Evolutionary conservation across 37 sponge, comb jelly and placozoan genomes (phyloP), one percentile per base, ranked within the genome.

Genomic region (Ephydatia muelleri): DNA sequence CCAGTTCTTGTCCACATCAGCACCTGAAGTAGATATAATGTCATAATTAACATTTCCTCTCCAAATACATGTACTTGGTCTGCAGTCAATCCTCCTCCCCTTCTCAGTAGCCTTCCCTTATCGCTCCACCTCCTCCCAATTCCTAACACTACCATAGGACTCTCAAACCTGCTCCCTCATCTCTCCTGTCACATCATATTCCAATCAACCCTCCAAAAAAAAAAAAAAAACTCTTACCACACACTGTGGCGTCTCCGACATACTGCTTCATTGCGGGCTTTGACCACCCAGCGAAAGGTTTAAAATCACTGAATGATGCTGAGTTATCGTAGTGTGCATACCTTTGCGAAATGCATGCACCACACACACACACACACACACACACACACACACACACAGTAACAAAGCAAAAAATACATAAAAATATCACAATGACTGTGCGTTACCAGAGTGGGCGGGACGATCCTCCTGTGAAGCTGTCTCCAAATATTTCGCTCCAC

Each of bases 401-500:
- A 4, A 36, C 76, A 38, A 5, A 32, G 4, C 4, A 5, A 29
- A 3, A 25, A 0, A 73, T 1, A 49, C 27, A 47, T 47, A 38
- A n/a, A 78, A 78, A 26, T 9, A 5, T 5, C 26, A 33, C 37
- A 23, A 74, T 64, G 33, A 38, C 14, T 34, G 5, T 37, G 3
- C 25, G 72, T 85, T 67, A 95, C 96, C 96, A 95, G 14, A 95
- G 86, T 47, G 83, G 92, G 23, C 80, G 84, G 1, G 81, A 30
- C 37, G 73, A 77, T 2, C 96, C 93, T 70, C 89, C 93, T 33
- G 86, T 87, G 74, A 89, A 92, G 31, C 73, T 69, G 40, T 33
- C 16, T 12, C 96, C 96, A 93, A 95, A 92, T 5, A 95, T 95
- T 16, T 49, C 16, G 57, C 76, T 67, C 96, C 96, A 95, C 88